phyloP scores from a whole-genome alignment of 92 coral and sea anemone species.

The Epizoanthus ramosus region DNA sequence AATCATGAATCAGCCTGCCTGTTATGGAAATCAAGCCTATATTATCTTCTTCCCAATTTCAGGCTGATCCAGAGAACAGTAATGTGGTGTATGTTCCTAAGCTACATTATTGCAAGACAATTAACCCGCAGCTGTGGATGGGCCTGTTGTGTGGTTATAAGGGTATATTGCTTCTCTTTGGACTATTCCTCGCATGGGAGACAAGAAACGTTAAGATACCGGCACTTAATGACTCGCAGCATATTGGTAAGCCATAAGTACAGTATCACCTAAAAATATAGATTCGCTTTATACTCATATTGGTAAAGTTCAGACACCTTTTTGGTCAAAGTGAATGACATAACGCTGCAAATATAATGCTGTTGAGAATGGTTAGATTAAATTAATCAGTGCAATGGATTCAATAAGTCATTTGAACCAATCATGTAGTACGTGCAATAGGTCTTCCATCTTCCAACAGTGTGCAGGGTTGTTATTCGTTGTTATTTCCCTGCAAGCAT shows the following conservation, averaged over 20 bases:
- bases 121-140: conserved; percentile 48
- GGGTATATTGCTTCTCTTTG: conserved; percentile 75
- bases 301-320: too few relatives aligned
- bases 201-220: conserved; percentile 79
- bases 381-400: too few relatives aligned
- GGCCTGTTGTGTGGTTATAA: conserved; percentile 71
- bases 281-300: too few relatives aligned
- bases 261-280: too few relatives aligned
- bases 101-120: conserved; percentile 50
- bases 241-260: conserved; percentile 60
- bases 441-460: too few relatives aligned
- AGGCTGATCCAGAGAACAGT: conserved; percentile 18
- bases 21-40: background rate
- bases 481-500: conserved; percentile 45
- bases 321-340: too few relatives aligned
- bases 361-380: too few relatives aligned
- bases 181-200: conserved; percentile 85
- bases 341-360: too few relatives aligned
- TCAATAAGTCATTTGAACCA: too few relatives aligned
- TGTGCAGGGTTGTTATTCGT: background rate
- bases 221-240: conserved; percentile 79
- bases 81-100: conserved; percentile 56
- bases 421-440: too few relatives aligned
- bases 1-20: background rate
- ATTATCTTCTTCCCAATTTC: background rate